Evolutionary conservation across 2,797 vertebrate species (phyloP).

Genomic region (Tapera naevia): DNA sequence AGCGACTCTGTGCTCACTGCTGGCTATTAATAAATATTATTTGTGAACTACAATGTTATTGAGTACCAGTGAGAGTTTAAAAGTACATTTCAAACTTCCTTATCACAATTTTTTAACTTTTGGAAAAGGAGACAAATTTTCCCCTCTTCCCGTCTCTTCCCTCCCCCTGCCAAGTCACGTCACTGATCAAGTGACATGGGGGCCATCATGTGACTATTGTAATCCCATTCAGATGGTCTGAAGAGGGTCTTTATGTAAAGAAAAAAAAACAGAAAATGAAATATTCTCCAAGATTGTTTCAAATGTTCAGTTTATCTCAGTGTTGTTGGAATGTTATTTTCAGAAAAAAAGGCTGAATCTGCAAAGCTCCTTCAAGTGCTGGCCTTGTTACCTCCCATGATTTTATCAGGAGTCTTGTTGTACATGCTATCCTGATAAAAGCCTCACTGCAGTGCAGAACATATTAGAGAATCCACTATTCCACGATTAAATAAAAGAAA

Average conservation of each 20-base stretch:
- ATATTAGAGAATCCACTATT: not conserved
- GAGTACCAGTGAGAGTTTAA: not conserved
- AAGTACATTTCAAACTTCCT: not conserved
- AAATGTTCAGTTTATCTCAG: not conserved
- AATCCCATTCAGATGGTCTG: not conserved
- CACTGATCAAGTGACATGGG: not conserved
- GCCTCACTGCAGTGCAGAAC: not conserved
- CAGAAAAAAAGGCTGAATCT: slow-evolving; percentile 48
- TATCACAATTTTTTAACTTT: not conserved
- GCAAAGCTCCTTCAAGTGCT: not conserved
- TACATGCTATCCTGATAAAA: not conserved
- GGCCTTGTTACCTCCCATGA: not conserved
- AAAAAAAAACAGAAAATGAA: not conserved
- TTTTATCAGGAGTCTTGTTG: slow-evolving; percentile 35
- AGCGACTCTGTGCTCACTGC: not conserved
- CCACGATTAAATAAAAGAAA: not conserved
- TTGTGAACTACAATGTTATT: not conserved
- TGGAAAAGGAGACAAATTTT: not conserved
- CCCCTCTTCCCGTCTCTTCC: not conserved
- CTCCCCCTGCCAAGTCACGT: not conserved
- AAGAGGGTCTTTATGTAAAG: not conserved
- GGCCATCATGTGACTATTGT: not conserved
- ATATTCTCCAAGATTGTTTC: not conserved
- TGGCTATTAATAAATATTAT: not conserved
- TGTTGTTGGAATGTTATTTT: not conserved